A percentile compares a stretch with the other conserved stretches of the same genome.
These are phyloP conservation scores for Xiphorhynchus erythropygius DNA, from an alignment of 2,797 vertebrate genomes.

Conservation along the genomic window DNA sequence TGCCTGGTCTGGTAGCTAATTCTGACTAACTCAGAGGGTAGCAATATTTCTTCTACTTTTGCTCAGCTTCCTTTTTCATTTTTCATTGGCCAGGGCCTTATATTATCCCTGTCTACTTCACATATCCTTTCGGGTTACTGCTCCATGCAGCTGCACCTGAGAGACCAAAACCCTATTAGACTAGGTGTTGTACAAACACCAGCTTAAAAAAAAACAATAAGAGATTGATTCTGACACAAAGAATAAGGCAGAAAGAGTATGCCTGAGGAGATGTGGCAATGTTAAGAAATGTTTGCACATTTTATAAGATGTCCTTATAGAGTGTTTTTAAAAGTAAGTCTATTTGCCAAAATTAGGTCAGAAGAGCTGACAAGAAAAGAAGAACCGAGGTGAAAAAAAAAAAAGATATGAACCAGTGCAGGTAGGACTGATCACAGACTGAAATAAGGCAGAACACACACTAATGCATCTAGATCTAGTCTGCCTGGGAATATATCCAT, in stretches of 20 bases:
- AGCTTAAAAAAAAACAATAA: not conserved
- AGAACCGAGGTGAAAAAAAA: not conserved
- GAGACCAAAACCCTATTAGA: not conserved
- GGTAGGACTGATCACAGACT: not conserved
- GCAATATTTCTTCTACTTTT: not conserved
- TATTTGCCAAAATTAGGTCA: not conserved
- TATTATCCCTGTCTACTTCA: not conserved
- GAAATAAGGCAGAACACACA: not conserved
- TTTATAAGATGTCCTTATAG: not conserved
- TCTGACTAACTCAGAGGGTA: not conserved
- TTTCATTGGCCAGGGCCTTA: not conserved
- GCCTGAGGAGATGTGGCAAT: not conserved
- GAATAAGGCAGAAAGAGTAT: not conserved
- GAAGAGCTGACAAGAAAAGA: not conserved
- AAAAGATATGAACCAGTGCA: accelerated
- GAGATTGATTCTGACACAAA: not conserved
- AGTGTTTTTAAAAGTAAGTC: not conserved
- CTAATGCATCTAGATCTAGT: not conserved
- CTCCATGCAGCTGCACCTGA: not conserved
- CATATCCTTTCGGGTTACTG: not conserved
- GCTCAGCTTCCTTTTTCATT: not conserved
- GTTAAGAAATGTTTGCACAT: not conserved
- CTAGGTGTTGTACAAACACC: not conserved
- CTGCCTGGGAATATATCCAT: not conserved
- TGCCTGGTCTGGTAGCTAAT: not conserved